phyloP scores from a whole-genome alignment of 2,888 invertebrate species.

The Eurois occulta region DNA sequence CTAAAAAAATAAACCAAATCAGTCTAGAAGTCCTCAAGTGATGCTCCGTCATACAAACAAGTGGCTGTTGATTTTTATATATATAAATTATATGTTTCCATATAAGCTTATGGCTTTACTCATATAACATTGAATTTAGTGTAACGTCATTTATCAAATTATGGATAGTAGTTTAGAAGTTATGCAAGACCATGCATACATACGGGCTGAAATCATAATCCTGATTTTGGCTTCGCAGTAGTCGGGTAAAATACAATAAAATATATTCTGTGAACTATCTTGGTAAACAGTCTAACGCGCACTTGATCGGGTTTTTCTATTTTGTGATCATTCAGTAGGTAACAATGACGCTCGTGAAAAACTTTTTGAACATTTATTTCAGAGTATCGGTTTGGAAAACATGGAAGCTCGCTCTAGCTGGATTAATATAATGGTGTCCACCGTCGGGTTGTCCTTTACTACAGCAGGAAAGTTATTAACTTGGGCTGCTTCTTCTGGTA shows the following conservation, averaged over 20 bases:
- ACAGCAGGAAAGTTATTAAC: constrained; percentile 79
- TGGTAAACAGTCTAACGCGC: neutral
- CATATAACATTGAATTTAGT: no score
- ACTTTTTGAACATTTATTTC: constrained; percentile 8
- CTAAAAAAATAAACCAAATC: no score
- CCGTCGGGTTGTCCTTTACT: constrained; percentile 82
- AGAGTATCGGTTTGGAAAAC: constrained; percentile 45
- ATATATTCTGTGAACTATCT: neutral
- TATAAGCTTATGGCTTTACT: no score
- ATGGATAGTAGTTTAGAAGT: neutral
- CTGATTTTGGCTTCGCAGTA: neutral
- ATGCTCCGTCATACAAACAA: no score
- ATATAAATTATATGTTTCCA: no score
- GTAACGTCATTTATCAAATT: neutral
- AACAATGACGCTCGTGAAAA: neutral
- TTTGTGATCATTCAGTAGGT: neutral
- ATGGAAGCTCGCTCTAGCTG: constrained; percentile 82
- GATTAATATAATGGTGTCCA: constrained; percentile 83
- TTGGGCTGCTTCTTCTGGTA: constrained; percentile 76
- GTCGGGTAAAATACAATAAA: neutral
- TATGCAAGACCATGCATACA: neutral
- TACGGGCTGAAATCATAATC: neutral
- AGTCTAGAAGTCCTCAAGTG: no score
- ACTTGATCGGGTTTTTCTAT: neutral
- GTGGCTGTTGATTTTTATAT: no score